Evolutionary conservation across 2,888 invertebrate genomes (phyloP), one percentile per base, ranked within the genome.

Genomic region (Lasioglossum calceatum): DNA sequence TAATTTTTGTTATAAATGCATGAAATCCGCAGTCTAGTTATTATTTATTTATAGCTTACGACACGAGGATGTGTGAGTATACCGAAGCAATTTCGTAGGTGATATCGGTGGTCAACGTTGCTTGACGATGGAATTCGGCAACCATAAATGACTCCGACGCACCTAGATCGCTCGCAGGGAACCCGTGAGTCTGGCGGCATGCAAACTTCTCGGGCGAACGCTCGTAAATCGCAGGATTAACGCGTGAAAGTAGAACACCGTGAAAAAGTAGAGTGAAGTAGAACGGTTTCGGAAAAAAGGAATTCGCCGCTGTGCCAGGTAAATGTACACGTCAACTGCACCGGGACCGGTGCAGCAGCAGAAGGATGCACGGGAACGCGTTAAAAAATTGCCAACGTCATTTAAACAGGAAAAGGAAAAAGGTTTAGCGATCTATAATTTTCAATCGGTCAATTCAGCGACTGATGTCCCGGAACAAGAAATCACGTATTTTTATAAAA

Each of bases 171-270:
- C 32, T 32, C 12, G 64, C 64, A 36, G 19, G 19, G 32, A 8
- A 32, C 19, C 39, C 19, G 19, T 19, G 36, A 39, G 64, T 32
- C 32, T 7, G 64, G 77, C 50, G 70, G 47, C 61, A 73, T 47
- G 73, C 47, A 32, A 79, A 47, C 32, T 47, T 72, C 74, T 23
- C 79, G 39, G 54, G 42, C 75, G 44, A 54, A 54, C 74, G 75
- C 50, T 85, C 85, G 85, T 84, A 79, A 84, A 85, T 79, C 50
- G 44, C 85, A 54, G 85, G 79, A 85, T 85, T 84, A 84, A 85
- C 75, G 75, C 79, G 85, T 27, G 85, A 85, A 86, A 86, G 85
- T 85, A 58, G 85, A 85, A 54, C 85, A 50, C 61, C 67, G 61
- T 32, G 70, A 32, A 67, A 61, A 75, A 85, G 78, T 75, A 54